Conservation (phyloP, 1,140 invertebrate species). For the Idris sp. region DNA sequence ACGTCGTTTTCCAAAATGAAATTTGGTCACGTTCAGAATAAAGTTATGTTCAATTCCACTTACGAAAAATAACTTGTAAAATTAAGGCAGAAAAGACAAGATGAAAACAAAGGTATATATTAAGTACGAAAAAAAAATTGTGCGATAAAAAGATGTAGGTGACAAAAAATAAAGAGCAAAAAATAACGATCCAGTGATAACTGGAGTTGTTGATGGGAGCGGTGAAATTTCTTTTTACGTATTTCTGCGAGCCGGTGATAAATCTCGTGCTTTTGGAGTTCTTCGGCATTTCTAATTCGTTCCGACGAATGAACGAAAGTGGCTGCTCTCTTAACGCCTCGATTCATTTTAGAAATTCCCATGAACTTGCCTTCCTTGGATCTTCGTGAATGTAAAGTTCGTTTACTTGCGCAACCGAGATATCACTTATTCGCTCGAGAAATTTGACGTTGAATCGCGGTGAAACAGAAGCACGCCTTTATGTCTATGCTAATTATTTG, state of each 20-base stretch:
- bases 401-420: slow-evolving; percentile 1
- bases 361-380: slow-evolving; percentile 14
- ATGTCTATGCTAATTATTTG: slow-evolving; percentile 17
- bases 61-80: too few relatives aligned
- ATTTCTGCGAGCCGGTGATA: slow-evolving; percentile 14
- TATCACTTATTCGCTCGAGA: slow-evolving; percentile 10
- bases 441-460: slow-evolving; percentile 19
- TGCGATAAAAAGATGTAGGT: background rate
- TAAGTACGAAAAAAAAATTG: background rate
- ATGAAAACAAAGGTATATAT: slow-evolving; percentile 17
- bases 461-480: background rate
- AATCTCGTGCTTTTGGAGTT: slow-evolving; percentile 37
- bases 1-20: slow-evolving; percentile 10
- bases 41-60: too few relatives aligned
- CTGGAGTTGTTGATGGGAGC: slow-evolving; percentile 5
- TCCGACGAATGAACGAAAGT: slow-evolving; percentile 44
- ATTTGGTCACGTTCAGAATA: slow-evolving; percentile 16
- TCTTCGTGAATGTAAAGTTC: slow-evolving; percentile 29
- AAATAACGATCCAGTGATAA: background rate
- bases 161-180: slow-evolving; percentile 1
- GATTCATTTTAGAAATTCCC: slow-evolving; percentile 46
- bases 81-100: too few relatives aligned
- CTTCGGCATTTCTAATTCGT: slow-evolving; percentile 45
- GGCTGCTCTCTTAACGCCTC: slow-evolving; percentile 48
- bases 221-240: slow-evolving; percentile 27